Conservation (phyloP, 2,888 invertebrate genomes). For the Andrena praecox region DNA sequence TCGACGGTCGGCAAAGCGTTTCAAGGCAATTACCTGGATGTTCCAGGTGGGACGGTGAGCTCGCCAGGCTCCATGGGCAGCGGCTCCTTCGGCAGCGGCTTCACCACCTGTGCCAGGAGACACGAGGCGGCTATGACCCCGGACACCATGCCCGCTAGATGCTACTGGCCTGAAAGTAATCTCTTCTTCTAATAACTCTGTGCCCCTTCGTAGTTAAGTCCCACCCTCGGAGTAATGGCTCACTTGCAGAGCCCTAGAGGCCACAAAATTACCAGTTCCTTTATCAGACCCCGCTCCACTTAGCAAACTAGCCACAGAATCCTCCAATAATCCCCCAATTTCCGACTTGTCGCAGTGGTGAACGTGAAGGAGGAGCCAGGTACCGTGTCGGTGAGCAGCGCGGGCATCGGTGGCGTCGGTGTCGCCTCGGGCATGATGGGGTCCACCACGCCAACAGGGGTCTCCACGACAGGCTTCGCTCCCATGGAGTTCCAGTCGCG, state of each 20-base stretch:
- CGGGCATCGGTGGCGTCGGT: conserved; percentile 75
- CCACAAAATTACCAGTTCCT: too few relatives aligned
- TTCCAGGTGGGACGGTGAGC: conserved; percentile 80
- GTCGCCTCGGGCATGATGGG: conserved; percentile 79
- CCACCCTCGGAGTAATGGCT: too few relatives aligned
- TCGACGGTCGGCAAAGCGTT: conserved; percentile 78
- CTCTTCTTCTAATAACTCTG: background rate
- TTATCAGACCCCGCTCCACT: background rate
- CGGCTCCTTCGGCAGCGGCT: conserved; percentile 78
- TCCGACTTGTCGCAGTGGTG: conserved; percentile 72
- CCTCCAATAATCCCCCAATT: background rate
- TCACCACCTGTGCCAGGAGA: conserved; percentile 78
- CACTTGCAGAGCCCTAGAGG: too few relatives aligned
- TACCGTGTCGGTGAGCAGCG: conserved; percentile 75
- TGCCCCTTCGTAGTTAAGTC: too few relatives aligned
- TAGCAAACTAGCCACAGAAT: background rate
- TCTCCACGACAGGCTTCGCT: conserved; percentile 79
- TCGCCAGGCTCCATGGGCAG: conserved; percentile 77
- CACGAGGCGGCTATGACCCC: conserved; percentile 76
- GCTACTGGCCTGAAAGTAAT: conserved; percentile 82
- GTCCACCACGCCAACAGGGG: conserved; percentile 75
- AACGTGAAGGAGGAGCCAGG: conserved; percentile 83
- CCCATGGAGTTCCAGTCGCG: conserved; percentile 80
- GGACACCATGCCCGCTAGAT: conserved; percentile 76
- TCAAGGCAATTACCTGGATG: conserved; percentile 84